Evolutionary conservation across 2,113 vertebrate genomes (phyloP), one percentile per base, ranked within the genome.

Genomic region (Catharus minimus): DNA sequence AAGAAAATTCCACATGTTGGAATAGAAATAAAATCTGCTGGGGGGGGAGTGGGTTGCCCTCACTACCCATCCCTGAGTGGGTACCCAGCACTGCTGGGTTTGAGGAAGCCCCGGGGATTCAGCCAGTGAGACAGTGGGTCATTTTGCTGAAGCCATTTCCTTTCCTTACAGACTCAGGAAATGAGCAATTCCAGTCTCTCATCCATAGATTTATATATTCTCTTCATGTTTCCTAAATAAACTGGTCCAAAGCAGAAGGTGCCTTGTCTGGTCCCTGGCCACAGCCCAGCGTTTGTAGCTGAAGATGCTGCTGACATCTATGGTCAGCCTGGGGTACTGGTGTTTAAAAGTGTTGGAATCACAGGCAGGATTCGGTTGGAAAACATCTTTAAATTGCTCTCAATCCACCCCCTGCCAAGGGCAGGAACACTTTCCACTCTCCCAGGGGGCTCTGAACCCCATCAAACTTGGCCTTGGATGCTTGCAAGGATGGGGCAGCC

Each of bases 81-180:
- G 39, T 39, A 39, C 67, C 30, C 38, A 20, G 61, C 6, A 4
- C 17, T 0, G 9, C 62, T 2, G 28, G 30, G 5, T 39, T 75
- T 33, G 62, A 53, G 53, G 8, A 32, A 46, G 24, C 28, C 39
- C 2, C 0, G 0, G 19, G 4, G 17, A 55, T 30, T 44, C 21
- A 12, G 10, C 10, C 0, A 0, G 15, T 28, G 71, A 50, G 36
- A 75, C 0, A 0, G 43, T 0, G 1, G 9, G 28, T 21, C 30
- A 19, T 56, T 74, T 41, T 32, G 6, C 22, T 17, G n/a, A 50
- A 60, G 64, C 39, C 44, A 15, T 55, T 77, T 84, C 65, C 46
- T 38, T 32, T 17, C 60, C 56, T 52, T 10, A 2, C 28, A 15
- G 44, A 7, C 13, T 73, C 26, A 17, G 41, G 60, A 65, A 46